These are phyloP conservation scores for Andrena trimmerana DNA, from an alignment of 2,888 invertebrate species.

Conservation along the genomic window DNA sequence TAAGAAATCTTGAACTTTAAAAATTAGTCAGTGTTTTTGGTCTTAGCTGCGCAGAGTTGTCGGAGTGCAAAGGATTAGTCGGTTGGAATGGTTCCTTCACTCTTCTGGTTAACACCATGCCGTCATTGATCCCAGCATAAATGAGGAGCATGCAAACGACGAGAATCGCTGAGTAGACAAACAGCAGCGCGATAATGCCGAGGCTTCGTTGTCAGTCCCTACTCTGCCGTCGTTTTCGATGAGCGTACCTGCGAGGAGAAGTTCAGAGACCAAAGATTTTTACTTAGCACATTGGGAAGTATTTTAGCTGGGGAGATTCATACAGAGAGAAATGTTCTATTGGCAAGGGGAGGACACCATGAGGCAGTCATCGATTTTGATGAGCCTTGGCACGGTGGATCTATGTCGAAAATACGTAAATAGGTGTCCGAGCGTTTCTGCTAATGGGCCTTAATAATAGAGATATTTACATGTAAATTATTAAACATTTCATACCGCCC, in stretches of 20 bases:
- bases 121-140: slow-evolving; percentile 87
- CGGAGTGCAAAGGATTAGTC: slow-evolving; percentile 24
- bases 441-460: too few relatives aligned
- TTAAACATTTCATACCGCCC: too few relatives aligned
- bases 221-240: slow-evolving; percentile 77
- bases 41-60: neutral
- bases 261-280: neutral
- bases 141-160: slow-evolving; percentile 87
- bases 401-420: too few relatives aligned
- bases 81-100: neutral
- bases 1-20: neutral
- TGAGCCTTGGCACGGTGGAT: too few relatives aligned
- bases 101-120: slow-evolving; percentile 84
- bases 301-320: neutral
- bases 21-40: neutral
- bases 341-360: too few relatives aligned
- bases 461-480: too few relatives aligned
- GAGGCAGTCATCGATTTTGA: too few relatives aligned
- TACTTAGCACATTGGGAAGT: neutral
- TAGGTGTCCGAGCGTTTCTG: too few relatives aligned
- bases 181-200: slow-evolving; percentile 87
- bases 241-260: slow-evolving; percentile 72
- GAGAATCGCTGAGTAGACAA: slow-evolving; percentile 87
- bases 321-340: neutral
- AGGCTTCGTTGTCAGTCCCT: slow-evolving; percentile 87